Evolutionary conservation across 2,888 invertebrate species (phyloP).

Genomic region (Tiliacea aurago): DNA sequence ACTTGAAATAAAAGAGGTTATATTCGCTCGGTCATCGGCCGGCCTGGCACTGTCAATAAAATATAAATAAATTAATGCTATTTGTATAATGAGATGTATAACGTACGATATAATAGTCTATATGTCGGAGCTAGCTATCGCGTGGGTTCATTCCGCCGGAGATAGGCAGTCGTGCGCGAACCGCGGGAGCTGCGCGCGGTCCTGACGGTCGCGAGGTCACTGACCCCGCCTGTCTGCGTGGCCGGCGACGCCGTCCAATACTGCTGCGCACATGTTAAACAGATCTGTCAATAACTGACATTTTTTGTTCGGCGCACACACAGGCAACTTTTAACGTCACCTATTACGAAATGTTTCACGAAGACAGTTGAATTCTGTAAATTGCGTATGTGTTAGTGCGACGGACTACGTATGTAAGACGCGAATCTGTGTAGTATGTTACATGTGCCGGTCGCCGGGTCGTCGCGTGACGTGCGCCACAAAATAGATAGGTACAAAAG

Average conservation of each 20-base stretch:
- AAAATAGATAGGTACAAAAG: too few relatives aligned
- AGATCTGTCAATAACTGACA: neutral
- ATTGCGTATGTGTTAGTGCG: neutral
- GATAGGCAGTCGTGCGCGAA: conserved; percentile 27
- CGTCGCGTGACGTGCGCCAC: neutral
- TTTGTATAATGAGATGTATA: conserved; percentile 75
- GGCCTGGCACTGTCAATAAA: conserved; percentile 71
- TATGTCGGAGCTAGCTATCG: conserved; percentile 79
- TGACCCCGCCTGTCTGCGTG: conserved; percentile 10
- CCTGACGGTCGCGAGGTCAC: conserved; percentile 1
- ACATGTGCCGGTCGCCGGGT: neutral
- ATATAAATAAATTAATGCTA: conserved; percentile 68
- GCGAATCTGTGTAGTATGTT: neutral
- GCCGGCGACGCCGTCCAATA: conserved; percentile 28
- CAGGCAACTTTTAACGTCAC: too few relatives aligned
- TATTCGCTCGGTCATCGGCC: conserved; percentile 69
- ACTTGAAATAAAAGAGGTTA: conserved; percentile 74
- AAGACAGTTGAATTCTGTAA: neutral
- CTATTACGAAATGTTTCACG: neutral
- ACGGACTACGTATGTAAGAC: too few relatives aligned
- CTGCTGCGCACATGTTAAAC: neutral
- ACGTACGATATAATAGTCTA: conserved; percentile 67
- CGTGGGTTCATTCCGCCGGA: conserved; percentile 77
- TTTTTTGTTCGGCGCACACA: neutral
- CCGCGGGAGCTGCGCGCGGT: conserved; percentile 1